Base-by-base conservation (phyloP, 1,140 invertebrate species). In the Zaprionus gabonicus region DNA sequence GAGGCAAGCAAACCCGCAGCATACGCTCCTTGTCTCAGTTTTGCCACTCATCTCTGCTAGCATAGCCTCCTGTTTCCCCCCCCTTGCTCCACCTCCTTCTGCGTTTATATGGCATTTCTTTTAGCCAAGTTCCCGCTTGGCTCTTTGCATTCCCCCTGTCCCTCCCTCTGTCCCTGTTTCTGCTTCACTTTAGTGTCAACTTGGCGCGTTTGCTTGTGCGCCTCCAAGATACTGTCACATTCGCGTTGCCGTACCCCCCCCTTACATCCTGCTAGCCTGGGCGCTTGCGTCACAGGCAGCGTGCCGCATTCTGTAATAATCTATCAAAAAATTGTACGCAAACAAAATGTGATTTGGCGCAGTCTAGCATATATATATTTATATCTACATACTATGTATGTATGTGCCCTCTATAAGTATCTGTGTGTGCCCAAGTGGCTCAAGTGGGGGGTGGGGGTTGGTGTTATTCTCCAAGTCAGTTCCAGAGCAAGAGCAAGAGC, bases 271-370 rank as follows among this genome's bases (percentile, higher is more conserved):
- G 5, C 13, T 4, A 4, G 20, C 23, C 23, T 25, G 13, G 4
- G 41, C 34, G 20, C 46, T 20, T 53, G 57, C 67, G 20, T 31
- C 57, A 23, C 62, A 31, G 17, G 15, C 12, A 38, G 63, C 38
- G 34, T 83, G 84, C 78, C 80, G 71, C 85, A 81, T 88, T 81
- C 81, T 76, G 75, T 88, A 87, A 87, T 87, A 87, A 87, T 87
- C 84, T 87, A 88, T 87, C 84, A 87, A 87, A 87, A 87, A 87
- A 87, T 84, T 88, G 78, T 87, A 66, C 76, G 84, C 84, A 87
- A 87, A 87, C 84, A 87, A 84, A 87, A 84, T 87, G 78, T 81
- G 84, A 87, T 87, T 87, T 84, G 81, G 84, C 84, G 69, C 63
- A 46, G 57, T 34, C 59, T 49, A 53, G 28, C 25, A 70, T 31